Percentiles rank a stretch among this genome's conserved stretches.
These are phyloP conservation scores for Dendropsophus ebraccatus DNA, from an alignment of 2,113 vertebrate genomes.

Conservation along the genomic window DNA sequence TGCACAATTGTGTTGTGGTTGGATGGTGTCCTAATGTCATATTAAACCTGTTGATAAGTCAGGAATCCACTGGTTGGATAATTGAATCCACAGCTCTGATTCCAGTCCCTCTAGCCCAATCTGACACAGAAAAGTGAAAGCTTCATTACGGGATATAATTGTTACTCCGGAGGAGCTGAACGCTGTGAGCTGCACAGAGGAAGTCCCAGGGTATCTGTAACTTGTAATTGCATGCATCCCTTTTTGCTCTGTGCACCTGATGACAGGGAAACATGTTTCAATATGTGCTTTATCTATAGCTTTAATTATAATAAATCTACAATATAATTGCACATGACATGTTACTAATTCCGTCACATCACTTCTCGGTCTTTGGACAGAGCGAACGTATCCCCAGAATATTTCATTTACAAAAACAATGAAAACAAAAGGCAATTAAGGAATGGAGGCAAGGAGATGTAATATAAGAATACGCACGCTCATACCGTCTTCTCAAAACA, in stretches of 20 bases:
- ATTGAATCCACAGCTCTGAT: conserved; percentile 17
- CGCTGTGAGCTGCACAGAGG: neutral
- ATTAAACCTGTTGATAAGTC: conserved; percentile 3
- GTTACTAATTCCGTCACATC: conserved; percentile 5
- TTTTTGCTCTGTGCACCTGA: neutral
- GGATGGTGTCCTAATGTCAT: conserved; percentile 1
- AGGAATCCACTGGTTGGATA: conserved; percentile 28
- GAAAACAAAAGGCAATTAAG: neutral
- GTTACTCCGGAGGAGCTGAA: neutral
- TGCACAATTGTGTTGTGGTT: neutral
- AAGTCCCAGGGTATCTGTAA: conserved; percentile 19
- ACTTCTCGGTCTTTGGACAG: conserved; percentile 30
- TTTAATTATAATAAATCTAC: conserved; percentile 43
- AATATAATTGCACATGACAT: conserved; percentile 39
- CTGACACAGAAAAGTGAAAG: conserved; percentile 24
- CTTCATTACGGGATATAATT: conserved; percentile 37
- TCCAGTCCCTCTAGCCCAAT: conserved; percentile 25
- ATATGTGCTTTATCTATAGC: conserved; percentile 42
- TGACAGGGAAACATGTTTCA: conserved; percentile 17
- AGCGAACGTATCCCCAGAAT: neutral
- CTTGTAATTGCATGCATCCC: conserved; percentile 38
- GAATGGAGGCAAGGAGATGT: neutral
- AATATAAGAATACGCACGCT: neutral
- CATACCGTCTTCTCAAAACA: neutral
- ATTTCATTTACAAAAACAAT: conserved; percentile 22